Evolutionary conservation across 2,888 invertebrate genomes (phyloP).

Genomic region (Erebia palarica): DNA sequence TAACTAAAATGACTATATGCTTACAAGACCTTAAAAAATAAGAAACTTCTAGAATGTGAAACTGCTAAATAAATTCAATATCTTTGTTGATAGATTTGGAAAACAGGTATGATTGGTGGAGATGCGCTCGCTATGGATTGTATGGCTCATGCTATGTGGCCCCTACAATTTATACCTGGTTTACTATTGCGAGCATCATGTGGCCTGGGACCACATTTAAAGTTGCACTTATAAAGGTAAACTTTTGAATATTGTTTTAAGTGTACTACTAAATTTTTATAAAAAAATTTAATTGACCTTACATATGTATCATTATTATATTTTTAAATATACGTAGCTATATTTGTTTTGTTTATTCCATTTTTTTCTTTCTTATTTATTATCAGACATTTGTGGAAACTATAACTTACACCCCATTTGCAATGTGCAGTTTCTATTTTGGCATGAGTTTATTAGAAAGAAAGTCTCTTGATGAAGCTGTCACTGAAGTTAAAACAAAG

Average conservation of each 20-base stretch:
- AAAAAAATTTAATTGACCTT: neutral
- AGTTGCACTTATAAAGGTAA: constrained; percentile 88
- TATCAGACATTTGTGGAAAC: constrained; percentile 88
- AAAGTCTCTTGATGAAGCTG: constrained; percentile 84
- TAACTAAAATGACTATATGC: no score
- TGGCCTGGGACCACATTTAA: constrained; percentile 88
- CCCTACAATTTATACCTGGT: constrained; percentile 91
- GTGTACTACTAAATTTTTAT: constrained; percentile 6
- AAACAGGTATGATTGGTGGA: constrained; percentile 84
- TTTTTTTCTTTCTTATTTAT: constrained; percentile 19
- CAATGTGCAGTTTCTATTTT: constrained; percentile 90
- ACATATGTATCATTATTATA: no score
- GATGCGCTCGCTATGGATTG: constrained; percentile 87
- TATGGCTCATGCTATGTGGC: constrained; percentile 92
- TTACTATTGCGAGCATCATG: constrained; percentile 87
- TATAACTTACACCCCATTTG: constrained; percentile 88
- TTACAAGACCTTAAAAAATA: no score
- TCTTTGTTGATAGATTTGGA: constrained; percentile 56
- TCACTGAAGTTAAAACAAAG: constrained; percentile 87
- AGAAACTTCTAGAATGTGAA: neutral
- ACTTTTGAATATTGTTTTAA: neutral
- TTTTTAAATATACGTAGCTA: no score
- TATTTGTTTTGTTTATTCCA: no score
- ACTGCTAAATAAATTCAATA: constrained; percentile 5
- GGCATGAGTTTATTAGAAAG: constrained; percentile 89